A percentile compares a stretch with the other conserved stretches of the same genome.
Conservation (phyloP, 2,113 vertebrate species). For the Prietella phreatophila region DNA sequence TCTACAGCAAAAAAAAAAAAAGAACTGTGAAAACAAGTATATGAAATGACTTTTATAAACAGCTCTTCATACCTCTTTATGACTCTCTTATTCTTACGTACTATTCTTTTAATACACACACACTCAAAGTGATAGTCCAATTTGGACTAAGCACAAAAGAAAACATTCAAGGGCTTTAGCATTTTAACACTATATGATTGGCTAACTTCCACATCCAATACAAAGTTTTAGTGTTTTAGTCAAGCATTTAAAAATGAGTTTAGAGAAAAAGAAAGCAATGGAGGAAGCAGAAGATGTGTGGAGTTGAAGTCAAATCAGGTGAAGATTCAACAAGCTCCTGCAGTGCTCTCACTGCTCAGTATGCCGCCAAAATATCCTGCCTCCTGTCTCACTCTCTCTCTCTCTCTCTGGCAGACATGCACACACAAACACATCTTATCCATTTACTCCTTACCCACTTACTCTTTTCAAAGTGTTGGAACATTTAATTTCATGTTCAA, state of each 20-base stretch:
- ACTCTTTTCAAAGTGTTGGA: constrained; percentile 1
- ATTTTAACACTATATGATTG: neutral
- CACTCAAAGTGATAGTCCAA: neutral
- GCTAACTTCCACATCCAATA: neutral
- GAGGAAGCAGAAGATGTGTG: neutral
- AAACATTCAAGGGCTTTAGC: neutral
- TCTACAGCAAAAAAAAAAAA: neutral
- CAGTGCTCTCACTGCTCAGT: constrained; percentile 9
- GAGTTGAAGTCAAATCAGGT: constrained; percentile 30
- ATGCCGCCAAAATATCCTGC: constrained; percentile 28
- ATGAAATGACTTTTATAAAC: neutral
- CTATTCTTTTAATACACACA: neutral
- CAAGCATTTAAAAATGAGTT: neutral
- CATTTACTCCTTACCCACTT: neutral
- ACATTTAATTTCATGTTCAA: constrained; percentile 26
- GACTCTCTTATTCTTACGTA: neutral
- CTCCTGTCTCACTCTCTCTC: neutral
- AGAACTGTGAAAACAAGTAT: neutral
- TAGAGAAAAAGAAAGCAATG: neutral
- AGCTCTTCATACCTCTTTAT: neutral
- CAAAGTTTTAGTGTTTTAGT: neutral
- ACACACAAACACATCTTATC: neutral
- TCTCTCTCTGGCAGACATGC: neutral
- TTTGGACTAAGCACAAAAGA: neutral
- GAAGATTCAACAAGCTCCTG: constrained; percentile 34